Base-by-base conservation (phyloP, 2,797 vertebrate species). In the Myotis myotis region DNA sequence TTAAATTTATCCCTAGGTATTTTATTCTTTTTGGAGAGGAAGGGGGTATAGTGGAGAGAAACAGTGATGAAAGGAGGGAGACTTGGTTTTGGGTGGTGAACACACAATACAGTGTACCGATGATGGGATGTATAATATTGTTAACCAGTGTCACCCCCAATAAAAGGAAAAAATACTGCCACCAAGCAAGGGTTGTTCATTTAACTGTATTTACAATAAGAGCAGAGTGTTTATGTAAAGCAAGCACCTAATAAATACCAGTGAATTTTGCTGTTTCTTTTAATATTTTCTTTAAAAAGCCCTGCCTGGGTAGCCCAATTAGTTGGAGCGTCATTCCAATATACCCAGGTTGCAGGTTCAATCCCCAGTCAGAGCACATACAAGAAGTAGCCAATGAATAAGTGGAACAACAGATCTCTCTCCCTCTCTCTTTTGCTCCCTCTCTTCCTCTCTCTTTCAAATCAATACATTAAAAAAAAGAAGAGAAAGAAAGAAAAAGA, bases 221-320 rank as follows among this genome's bases (percentile, higher is more conserved):
- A 91, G 55, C 22, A 44, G 22, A 76, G 8, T 78, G 53, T 86
- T 96, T 89, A 23, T 41, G 3, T 86, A 90, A 96, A 71, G 38
- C 33, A 75, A 90, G 47, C 82, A 49, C 2, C 30, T 76, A 68
- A n/a, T 72, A 91, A 91, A 76, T 70, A 64, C n/a, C 5, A 16
- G 60, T 82, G 38, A 81, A 91, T 76, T 74, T 25, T 88, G 36
- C 49, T 33, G 16, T 60, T 92, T 66, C 10, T 89, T 91, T 94
- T 41, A 74, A 74, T 78, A 55, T 64, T 93, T 25, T 60, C 57
- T 60, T 60, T 64, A 17, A 64, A 64, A 64, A 64, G 62, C 30
- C 16, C 62, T 33, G 55, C 20, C 20, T 53, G 53, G 62, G 30
- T n/a, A 64, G 30, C 28, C 28, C 62, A 64, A 5, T n/a, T 64